Evolutionary conservation across 2,113 vertebrate genomes (phyloP), one percentile per base, ranked within the genome.

Genomic region (Baryphthengus martii): DNA sequence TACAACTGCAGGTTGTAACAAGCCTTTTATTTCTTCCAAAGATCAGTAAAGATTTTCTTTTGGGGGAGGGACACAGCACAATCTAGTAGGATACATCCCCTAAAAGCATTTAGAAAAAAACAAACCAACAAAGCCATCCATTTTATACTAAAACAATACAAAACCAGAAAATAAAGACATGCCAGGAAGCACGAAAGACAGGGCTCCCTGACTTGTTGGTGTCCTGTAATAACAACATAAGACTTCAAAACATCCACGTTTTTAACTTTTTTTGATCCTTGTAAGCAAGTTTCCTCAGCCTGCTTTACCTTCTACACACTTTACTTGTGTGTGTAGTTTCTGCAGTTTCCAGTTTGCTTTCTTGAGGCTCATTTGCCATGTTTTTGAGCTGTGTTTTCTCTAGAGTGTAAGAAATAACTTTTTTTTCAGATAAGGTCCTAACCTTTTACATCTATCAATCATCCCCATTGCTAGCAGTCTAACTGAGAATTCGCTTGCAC

Each of bases 381-480:
- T 15, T 62, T 77, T 77, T 77, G 10, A 85, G 29, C n/a, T 52
- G 17, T 21, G 15, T 58, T 92, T 71, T 40, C 29, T 56, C 40
- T 33, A 59, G 17, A 92, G 10, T 11, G 1, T 45, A 87, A 70
- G 66, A 59, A 73, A 49, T 45, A 39, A n/a, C 50, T 75, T 58
- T 88, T 90, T 24, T 72, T 88, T 72, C 42, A 49, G 35, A 37
- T 13, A 70, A 78, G 17, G 24, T 77, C 40, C 33, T 68, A 59
- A 85, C 19, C 23, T 76, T 52, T 45, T 19, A 65, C 31, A 73
- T 23, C 44, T 20, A 70, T 77, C 74, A 65, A 20, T 52, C 31
- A 74, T 21, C 13, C 1, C 0, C 6, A 2, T 3, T 92, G 23
- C 31, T 39, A 29, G 16, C 8, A 73, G 25, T 0, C 0, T 56